phyloP scores from a whole-genome alignment of 1,140 invertebrate species.

The Trissolcus basalis region DNA sequence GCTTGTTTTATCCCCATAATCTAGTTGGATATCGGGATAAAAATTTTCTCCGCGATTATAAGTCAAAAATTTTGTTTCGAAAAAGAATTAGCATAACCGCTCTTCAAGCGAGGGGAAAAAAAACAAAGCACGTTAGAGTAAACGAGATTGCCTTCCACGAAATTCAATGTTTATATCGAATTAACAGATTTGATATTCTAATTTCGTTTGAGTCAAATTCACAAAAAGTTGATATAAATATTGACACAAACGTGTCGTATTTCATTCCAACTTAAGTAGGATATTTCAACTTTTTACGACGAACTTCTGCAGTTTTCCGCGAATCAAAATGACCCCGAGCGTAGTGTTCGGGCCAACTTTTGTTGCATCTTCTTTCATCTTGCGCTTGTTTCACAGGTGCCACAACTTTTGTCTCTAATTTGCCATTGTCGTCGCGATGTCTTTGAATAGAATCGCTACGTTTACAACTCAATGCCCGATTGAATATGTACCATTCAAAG shows the following conservation, averaged over 20 bases:
- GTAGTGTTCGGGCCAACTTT: conserved; percentile 31
- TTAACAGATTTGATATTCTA: too few relatives aligned
- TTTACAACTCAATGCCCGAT: conserved; percentile 10
- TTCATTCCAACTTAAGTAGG: conserved; percentile 12
- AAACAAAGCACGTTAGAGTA: too few relatives aligned
- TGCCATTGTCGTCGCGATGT: conserved; percentile 31
- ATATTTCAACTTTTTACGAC: conserved; percentile 2
- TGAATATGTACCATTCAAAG: conserved; percentile 7
- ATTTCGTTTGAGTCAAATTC: too few relatives aligned
- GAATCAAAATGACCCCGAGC: conserved; percentile 26
- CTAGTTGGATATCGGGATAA: too few relatives aligned
- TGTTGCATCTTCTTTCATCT: conserved; percentile 44
- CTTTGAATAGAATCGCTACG: conserved; percentile 7
- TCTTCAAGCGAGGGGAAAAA: too few relatives aligned
- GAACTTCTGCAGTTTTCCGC: conserved; percentile 13
- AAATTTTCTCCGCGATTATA: too few relatives aligned
- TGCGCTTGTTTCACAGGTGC: conserved; percentile 19
- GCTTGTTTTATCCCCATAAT: too few relatives aligned
- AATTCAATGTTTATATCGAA: too few relatives aligned
- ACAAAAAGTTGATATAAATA: not conserved
- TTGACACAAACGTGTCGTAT: conserved; percentile 1
- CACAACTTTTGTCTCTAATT: conserved; percentile 43
- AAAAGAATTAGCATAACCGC: too few relatives aligned
- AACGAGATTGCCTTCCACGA: too few relatives aligned
- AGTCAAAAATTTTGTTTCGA: too few relatives aligned